Conservation (phyloP, 2,113 vertebrate genomes). For the Scopus umbretta region DNA sequence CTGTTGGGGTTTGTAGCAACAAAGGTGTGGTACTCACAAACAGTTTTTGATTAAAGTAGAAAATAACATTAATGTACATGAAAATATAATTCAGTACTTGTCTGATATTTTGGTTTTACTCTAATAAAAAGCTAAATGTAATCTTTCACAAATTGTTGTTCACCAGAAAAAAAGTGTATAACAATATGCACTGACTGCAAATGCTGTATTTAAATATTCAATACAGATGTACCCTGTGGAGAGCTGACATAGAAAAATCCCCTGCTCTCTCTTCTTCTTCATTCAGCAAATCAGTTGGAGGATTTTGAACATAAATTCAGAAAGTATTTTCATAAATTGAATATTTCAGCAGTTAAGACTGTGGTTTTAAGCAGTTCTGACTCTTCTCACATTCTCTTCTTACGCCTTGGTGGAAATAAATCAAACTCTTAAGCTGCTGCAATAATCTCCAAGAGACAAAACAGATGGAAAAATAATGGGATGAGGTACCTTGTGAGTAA, state of each 20-base stretch:
- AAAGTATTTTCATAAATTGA: conserved; percentile 5
- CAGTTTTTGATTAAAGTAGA: neutral
- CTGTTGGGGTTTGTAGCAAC: neutral
- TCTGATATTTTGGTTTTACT: neutral
- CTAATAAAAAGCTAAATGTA: neutral
- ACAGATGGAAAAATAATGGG: conserved; percentile 20
- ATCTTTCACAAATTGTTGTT: neutral
- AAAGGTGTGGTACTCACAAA: neutral
- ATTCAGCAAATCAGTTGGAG: neutral
- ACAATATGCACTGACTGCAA: neutral
- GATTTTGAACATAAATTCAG: neutral
- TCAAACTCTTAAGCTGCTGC: neutral
- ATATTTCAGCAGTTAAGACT: conserved; percentile 1
- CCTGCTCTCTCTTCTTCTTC: neutral
- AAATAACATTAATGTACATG: neutral
- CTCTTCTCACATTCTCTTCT: neutral
- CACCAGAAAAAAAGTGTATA: neutral
- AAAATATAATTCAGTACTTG: neutral
- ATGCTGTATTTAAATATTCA: neutral
- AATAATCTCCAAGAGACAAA: conserved; percentile 18
- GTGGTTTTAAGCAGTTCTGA: neutral
- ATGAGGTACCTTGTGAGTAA: neutral
- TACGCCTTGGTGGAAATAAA: neutral
- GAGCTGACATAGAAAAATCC: neutral
- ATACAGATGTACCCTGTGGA: neutral